phyloP scores from a whole-genome alignment of 2,888 invertebrate species.

The Zeuzera pyrina region DNA sequence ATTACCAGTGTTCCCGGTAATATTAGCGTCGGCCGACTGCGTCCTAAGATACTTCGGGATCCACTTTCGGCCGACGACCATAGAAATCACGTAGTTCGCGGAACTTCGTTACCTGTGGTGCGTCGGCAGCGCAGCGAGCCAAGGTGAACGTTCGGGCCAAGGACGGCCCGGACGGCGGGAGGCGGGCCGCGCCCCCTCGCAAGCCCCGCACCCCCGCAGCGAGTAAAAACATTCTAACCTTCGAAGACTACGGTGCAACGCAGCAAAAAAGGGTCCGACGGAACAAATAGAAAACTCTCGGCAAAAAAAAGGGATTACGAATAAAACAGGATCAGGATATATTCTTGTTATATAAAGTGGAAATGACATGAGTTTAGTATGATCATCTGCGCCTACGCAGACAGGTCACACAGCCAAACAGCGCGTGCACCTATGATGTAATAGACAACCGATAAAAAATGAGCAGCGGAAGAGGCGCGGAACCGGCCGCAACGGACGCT shows the following conservation, averaged over 20 bases:
- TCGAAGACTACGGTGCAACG: slow-evolving; percentile 49
- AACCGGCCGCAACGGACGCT: slow-evolving; percentile 42
- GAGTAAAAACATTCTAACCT: slow-evolving; percentile 63
- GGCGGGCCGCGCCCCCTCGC: slow-evolving; percentile 35
- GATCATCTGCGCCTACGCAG: slow-evolving; percentile 65
- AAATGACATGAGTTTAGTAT: slow-evolving; percentile 52
- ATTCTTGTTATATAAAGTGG: slow-evolving; percentile 34
- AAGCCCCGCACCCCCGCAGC: slow-evolving; percentile 32
- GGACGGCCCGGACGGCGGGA: slow-evolving; percentile 62
- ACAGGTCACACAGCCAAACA: slow-evolving; percentile 44
- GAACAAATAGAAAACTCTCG: slow-evolving; percentile 68
- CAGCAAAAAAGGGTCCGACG: slow-evolving; percentile 66
- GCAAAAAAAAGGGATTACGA: slow-evolving; percentile 47
- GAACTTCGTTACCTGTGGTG: slow-evolving; percentile 72
- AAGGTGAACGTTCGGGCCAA: slow-evolving; percentile 72
- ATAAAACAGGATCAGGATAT: slow-evolving; percentile 56
- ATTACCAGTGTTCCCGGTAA: slow-evolving; percentile 54
- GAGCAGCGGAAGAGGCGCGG: slow-evolving; percentile 54
- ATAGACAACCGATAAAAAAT: slow-evolving; percentile 49
- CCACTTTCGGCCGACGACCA: slow-evolving; percentile 61
- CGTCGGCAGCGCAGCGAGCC: slow-evolving; percentile 59
- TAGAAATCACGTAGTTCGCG: slow-evolving; percentile 71
- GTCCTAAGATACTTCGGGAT: slow-evolving; percentile 41
- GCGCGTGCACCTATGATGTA: slow-evolving; percentile 51
- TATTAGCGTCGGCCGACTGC: slow-evolving; percentile 40